Percentiles rank a stretch among this genome's conserved stretches.
These are phyloP conservation scores for Orchesellides sinensis DNA, from an alignment of 2,888 invertebrate genomes.

Conservation along the genomic window DNA sequence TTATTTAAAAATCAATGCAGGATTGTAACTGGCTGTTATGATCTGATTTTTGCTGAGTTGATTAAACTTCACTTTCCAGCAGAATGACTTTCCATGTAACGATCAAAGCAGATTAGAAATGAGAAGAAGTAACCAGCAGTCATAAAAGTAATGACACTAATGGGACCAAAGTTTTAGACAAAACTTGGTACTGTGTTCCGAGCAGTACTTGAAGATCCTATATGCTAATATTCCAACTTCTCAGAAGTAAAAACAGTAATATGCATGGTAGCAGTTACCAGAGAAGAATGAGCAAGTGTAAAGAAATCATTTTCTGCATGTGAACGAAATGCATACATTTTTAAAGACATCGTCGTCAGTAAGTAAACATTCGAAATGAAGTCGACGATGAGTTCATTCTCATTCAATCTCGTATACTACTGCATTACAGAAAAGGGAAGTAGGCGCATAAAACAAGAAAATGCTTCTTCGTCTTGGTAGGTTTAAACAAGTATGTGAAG, in stretches of 20 bases:
- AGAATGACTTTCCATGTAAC: constrained; percentile 13
- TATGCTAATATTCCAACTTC: constrained; percentile 21
- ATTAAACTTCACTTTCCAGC: constrained; percentile 5
- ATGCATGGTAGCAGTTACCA: not conserved
- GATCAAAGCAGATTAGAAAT: constrained; percentile 6
- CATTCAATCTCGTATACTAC: constrained; percentile 1
- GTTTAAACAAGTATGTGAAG: constrained; percentile 46
- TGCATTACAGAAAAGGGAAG: not conserved
- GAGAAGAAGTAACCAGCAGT: constrained; percentile 2
- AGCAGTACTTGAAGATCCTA: not conserved
- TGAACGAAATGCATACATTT: not conserved
- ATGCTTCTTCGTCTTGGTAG: constrained; percentile 36
- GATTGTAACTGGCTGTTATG: too few relatives aligned
- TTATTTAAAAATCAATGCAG: too few relatives aligned
- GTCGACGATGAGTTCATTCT: constrained; percentile 9
- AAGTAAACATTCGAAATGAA: constrained; percentile 49
- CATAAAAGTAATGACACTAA: constrained; percentile 25
- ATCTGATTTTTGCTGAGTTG: not conserved
- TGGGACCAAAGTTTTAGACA: constrained; percentile 13
- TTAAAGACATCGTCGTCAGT: constrained; percentile 35
- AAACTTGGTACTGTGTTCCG: not conserved
- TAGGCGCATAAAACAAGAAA: constrained; percentile 13
- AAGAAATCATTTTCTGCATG: constrained; percentile 4
- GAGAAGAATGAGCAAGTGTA: constrained; percentile 36
- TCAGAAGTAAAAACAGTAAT: constrained; percentile 3